Conservation (phyloP, 1,140 invertebrate species). For the Lucilia cuprina region DNA sequence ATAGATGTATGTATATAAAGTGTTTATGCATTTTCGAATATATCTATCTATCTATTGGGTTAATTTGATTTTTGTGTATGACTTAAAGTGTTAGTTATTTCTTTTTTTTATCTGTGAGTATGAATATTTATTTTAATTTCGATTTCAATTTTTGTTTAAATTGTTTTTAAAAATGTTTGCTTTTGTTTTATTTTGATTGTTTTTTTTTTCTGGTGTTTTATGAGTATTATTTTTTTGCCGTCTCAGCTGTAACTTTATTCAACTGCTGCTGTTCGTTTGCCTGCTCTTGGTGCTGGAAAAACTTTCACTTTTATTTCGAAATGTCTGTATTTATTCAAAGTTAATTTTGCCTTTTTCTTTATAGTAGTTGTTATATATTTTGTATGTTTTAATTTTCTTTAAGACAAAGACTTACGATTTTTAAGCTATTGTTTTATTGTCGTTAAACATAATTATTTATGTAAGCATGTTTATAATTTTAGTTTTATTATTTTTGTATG, state of each 20-base stretch:
- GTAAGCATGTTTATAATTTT: not conserved
- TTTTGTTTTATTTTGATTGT: not conserved
- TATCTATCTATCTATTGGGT: not conserved
- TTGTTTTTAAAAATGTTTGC: not conserved
- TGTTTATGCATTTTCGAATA: too few relatives aligned
- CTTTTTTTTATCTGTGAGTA: not conserved
- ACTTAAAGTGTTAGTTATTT: not conserved
- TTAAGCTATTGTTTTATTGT: not conserved
- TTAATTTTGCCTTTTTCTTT: not conserved
- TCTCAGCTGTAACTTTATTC: not conserved
- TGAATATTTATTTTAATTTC: not conserved
- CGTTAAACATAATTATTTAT: not conserved
- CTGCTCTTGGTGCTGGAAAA: not conserved
- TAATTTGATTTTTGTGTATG: not conserved
- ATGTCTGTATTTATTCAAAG: not conserved
- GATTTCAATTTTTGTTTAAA: not conserved
- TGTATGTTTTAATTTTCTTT: not conserved
- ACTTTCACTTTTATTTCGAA: conserved; percentile 15
- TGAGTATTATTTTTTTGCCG: too few relatives aligned
- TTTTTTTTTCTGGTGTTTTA: not conserved
- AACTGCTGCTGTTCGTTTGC: not conserved
- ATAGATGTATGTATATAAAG: too few relatives aligned
- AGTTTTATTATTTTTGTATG: not conserved
- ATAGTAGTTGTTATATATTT: not conserved
- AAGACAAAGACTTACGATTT: not conserved